Evolutionary conservation across 2,797 vertebrate genomes (phyloP).

Genomic region (Gallinago stenura): DNA sequence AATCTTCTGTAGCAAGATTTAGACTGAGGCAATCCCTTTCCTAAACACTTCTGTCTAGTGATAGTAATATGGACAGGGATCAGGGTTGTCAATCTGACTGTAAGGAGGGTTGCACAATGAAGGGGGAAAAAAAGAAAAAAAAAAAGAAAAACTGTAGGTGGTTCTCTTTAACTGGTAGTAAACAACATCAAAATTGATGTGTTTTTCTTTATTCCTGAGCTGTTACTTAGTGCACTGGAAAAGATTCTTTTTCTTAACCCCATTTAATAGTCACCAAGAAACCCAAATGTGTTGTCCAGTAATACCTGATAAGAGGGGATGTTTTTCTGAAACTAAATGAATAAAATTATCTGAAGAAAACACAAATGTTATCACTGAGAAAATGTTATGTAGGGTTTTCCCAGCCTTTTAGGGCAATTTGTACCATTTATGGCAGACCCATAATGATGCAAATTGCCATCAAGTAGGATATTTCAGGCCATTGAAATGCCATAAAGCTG

Average conservation of each 20-base stretch:
- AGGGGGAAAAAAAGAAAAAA: neutral
- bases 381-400: slow-evolving; percentile 56
- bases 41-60: slow-evolving; percentile 53
- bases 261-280: slow-evolving; percentile 34
- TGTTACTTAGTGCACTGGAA: slow-evolving; percentile 38
- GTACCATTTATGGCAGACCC: slow-evolving; percentile 48
- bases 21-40: slow-evolving; percentile 24
- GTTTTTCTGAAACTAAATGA: slow-evolving; percentile 41
- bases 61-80: slow-evolving; percentile 14
- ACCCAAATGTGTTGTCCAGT: neutral
- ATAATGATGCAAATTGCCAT: slow-evolving; percentile 61
- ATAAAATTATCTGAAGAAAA: slow-evolving; percentile 51
- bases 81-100: slow-evolving; percentile 49
- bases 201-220: slow-evolving; percentile 30
- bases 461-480: slow-evolving; percentile 68
- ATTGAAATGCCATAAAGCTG: slow-evolving; percentile 72
- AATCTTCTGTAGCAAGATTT: slow-evolving; percentile 57
- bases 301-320: slow-evolving; percentile 2
- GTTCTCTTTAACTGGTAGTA: slow-evolving; percentile 50
- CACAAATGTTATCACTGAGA: slow-evolving; percentile 40
- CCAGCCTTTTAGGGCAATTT: slow-evolving; percentile 68
- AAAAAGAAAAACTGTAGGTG: neutral
- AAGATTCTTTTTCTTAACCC: slow-evolving; percentile 58
- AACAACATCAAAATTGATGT: slow-evolving; percentile 33
- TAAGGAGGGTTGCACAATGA: neutral